Conservation (phyloP, 2,888 invertebrate genomes). For the Fabriciana adippe region DNA sequence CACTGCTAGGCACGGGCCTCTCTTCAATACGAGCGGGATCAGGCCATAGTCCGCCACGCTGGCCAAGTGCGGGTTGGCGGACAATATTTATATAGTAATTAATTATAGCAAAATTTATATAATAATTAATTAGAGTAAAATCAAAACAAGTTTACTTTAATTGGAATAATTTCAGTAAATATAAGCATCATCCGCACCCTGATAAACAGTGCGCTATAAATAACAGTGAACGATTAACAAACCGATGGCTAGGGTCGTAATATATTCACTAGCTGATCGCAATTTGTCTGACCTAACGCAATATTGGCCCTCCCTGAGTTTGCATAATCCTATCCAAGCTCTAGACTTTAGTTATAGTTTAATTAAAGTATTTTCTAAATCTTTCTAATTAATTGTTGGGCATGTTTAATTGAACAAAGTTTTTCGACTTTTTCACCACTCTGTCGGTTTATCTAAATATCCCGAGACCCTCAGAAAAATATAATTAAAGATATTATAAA, state of each 20-base stretch:
- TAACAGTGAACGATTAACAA: slow-evolving; percentile 79
- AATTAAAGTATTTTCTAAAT: slow-evolving; percentile 14
- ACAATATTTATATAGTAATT: too few relatives aligned
- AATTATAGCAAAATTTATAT: too few relatives aligned
- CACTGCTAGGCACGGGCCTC: too few relatives aligned
- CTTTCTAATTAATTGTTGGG: background rate
- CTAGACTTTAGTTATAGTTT: slow-evolving; percentile 32
- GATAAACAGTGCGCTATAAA: slow-evolving; percentile 64
- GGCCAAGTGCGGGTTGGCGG: too few relatives aligned
- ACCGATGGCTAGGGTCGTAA: slow-evolving; percentile 74
- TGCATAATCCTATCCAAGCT: slow-evolving; percentile 47
- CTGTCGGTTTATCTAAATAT: too few relatives aligned
- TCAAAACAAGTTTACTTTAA: slow-evolving; percentile 5
- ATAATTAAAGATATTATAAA: too few relatives aligned
- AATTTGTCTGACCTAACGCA: slow-evolving; percentile 81
- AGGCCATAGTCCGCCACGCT: too few relatives aligned
- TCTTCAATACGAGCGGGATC: too few relatives aligned
- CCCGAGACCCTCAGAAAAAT: too few relatives aligned
- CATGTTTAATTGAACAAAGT: too few relatives aligned
- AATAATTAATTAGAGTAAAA: background rate
- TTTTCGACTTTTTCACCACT: too few relatives aligned
- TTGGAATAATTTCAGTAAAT: slow-evolving; percentile 10
- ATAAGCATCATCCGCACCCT: slow-evolving; percentile 40
- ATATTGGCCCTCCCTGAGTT: slow-evolving; percentile 63
- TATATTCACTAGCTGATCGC: slow-evolving; percentile 80